Base-by-base conservation (phyloP, 1,140 invertebrate species). In the Paracyclopina nana region DNA sequence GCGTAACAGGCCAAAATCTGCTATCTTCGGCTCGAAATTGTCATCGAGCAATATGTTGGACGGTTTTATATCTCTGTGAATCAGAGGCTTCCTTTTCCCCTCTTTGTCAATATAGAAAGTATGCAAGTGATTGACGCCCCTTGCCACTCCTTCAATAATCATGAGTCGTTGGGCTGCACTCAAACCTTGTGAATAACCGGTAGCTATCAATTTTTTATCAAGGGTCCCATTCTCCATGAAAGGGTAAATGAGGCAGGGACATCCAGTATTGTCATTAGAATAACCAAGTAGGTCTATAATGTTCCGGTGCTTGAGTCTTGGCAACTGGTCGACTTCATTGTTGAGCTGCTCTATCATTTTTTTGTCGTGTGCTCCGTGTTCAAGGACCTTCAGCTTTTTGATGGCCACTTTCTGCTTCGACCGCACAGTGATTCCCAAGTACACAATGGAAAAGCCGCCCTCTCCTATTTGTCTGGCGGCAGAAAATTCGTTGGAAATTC, bases 1-100 rank as follows among this genome's bases (percentile, higher is more conserved):
- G 9, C 73, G 70, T 0, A 74, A 71, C 31, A 80, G 64, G 1
- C 78, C 78, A 71, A 82, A 82, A 63, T 81, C 78, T 57, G 76
- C 76, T 26, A 82, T 75, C 67, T 78, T 82, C 1, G 78, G 72
- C 20, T 67, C 63, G 57, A 70, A 70, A 46, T 72, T 61, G 42
- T 62, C 62, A 59, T 77, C 76, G 9, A 82, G 59, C 24, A 82
- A 62, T 61, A 82, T 75, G 64, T 82, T 82, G 1, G 78, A 76
- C 62, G 72, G 75, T 65, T 82, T 82, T 14, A 82, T 72, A 65
- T 82, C 79, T 52, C 78, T 66, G 61, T 82, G 78, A 54, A 81
- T 71, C 16, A 78, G 63, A 9, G 72, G 71, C 44, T 64, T 65
- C 1, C 63, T 58, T 18, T 53, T 53, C 55, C 62, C 59, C n/a